Evolutionary conservation across 2,113 vertebrate genomes (phyloP), one percentile per base, ranked within the genome.

Genomic region (Pomatostomus ruficeps): DNA sequence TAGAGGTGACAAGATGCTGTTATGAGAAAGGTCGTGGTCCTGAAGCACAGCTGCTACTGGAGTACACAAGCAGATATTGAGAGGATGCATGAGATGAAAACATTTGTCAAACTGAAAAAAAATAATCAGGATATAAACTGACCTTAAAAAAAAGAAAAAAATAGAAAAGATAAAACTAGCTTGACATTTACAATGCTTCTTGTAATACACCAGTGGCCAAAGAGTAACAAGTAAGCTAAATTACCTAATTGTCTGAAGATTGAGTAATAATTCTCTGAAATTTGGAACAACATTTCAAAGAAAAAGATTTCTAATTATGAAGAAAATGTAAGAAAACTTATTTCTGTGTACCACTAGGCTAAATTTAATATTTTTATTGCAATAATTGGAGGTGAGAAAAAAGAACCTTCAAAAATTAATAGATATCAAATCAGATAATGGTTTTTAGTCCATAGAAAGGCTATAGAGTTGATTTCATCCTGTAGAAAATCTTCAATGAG

Each of bases 1-100:
- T 72, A 76, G 12, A 84, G 26, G 28, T 78, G 85, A 85, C 87
- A 92, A 89, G 58, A 35, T 67, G 54, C 15, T 84, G 35, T 54
- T 90, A 67, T 79, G 40, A 74, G n/a, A 36, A 76, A 58, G 20
- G 8, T 66, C 75, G 35, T 59, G 33, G 22, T 90, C 51, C 48
- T 59, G 62, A 85, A 90, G 36, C 31, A 89, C 28, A 76, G 74
- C 62, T 85, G 20, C 23, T 79, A 5, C 33, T 88, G n/a, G 12
- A 52, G 48, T 91, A 84, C 25, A 52, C 35, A 71, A 94, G 22
- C 6, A 78, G 77, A 45, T 77, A 89, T 17, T 93, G 33, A 94
- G 33, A 84, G 10, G 24, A 83, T 62, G 35, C 13, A 79, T 29
- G 26, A 46, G 22, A 81, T 8, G 23, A 68, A 93, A 88, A 61